Percentiles rank a stretch among this genome's conserved stretches.
Evolutionary conservation across 2,888 invertebrate species (phyloP).

Genomic region (Dichetophora obliterata): DNA sequence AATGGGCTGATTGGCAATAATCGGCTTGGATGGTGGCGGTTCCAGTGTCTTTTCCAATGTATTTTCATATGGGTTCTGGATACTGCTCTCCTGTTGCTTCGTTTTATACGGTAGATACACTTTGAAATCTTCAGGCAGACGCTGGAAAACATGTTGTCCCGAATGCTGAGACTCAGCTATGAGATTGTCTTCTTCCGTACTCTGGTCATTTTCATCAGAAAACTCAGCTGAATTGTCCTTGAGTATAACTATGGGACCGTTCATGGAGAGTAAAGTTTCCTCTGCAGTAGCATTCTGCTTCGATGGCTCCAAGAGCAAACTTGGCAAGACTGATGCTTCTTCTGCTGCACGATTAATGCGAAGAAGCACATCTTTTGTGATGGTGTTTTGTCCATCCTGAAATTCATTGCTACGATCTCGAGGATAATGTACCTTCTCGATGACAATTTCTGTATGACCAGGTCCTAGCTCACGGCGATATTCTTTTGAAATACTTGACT

Average conservation of each 20-base stretch:
- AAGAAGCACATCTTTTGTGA: constrained; percentile 76
- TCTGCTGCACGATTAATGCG: constrained; percentile 74
- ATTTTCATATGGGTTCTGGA: constrained; percentile 60
- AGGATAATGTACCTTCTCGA: constrained; percentile 52
- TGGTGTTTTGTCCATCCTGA: constrained; percentile 70
- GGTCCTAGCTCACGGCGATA: constrained; percentile 59
- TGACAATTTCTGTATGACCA: constrained; percentile 62
- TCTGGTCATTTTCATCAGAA: constrained; percentile 60
- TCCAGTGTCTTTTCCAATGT: constrained; percentile 43
- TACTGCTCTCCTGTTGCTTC: constrained; percentile 55
- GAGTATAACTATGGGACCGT: constrained; percentile 71
- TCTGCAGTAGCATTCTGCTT: constrained; percentile 29
- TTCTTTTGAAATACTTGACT: constrained; percentile 59
- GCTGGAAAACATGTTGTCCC: constrained; percentile 55
- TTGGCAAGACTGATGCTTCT: constrained; percentile 59
- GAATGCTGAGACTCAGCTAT: constrained; percentile 66
- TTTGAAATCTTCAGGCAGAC: constrained; percentile 46
- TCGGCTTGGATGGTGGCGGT: constrained; percentile 8
- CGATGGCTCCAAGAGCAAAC: constrained; percentile 55
- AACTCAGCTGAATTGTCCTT: constrained; percentile 70
- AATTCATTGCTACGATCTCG: constrained; percentile 69
- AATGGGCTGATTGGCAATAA: background rate
- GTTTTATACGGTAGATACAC: constrained; percentile 35
- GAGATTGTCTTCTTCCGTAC: constrained; percentile 69
- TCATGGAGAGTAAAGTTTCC: constrained; percentile 35